Evolutionary conservation across 2,888 invertebrate species (phyloP).

Genomic region (Drosophila ezoana): DNA sequence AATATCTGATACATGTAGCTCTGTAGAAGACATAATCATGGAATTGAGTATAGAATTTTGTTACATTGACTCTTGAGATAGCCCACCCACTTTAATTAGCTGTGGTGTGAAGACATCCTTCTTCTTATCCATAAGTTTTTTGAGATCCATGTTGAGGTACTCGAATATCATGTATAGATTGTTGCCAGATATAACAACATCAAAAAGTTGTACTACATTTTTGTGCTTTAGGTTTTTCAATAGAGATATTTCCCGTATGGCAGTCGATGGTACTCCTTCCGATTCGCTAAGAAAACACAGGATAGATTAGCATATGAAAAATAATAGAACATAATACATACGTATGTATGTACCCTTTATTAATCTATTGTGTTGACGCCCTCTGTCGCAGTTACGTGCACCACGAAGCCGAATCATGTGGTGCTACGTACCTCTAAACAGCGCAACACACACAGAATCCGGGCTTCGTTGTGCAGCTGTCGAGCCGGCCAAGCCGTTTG

Average conservation of each 20-base stretch:
- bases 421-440: constrained; percentile 87
- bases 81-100: constrained; percentile 88
- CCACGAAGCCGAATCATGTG: constrained; percentile 90
- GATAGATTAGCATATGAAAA: background rate
- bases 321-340: background rate
- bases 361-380: background rate
- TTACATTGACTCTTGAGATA: background rate
- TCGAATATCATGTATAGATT: constrained; percentile 97
- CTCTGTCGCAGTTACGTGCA: constrained; percentile 42
- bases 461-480: constrained; percentile 83
- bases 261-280: constrained; percentile 99
- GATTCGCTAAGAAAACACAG: constrained; percentile 89
- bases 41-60: background rate
- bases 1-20: constrained; percentile 95
- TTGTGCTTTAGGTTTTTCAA: constrained; percentile 95
- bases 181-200: constrained; percentile 93
- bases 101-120: constrained; percentile 88
- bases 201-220: constrained; percentile 94
- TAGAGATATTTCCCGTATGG: constrained; percentile 97
- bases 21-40: constrained; percentile 81
- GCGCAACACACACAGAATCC: constrained; percentile 87
- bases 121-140: constrained; percentile 92
- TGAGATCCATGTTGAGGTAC: constrained; percentile 96
- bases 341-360: background rate
- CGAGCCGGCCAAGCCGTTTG: constrained; percentile 52